Evolutionary conservation across 2,113 vertebrate genomes (phyloP).

Genomic region (Hypocryptadius cinnamomeus): DNA sequence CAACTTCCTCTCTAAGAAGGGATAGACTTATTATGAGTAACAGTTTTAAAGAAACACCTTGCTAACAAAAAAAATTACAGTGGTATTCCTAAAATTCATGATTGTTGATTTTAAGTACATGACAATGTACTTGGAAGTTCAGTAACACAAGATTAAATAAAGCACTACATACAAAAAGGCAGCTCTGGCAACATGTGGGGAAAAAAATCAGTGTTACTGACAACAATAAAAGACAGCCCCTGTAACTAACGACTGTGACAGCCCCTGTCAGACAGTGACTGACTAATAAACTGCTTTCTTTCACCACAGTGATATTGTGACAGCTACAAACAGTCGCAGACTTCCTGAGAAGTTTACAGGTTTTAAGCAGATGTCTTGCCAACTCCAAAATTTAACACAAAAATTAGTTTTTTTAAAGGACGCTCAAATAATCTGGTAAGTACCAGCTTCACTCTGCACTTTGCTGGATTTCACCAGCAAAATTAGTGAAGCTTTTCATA

Average conservation of each 20-base stretch:
- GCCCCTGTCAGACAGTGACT: background rate
- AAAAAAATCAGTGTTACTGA: background rate
- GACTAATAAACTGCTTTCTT: background rate
- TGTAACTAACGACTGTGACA: background rate
- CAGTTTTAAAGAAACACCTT: background rate
- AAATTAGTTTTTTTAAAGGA: background rate
- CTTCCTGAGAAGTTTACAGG: background rate
- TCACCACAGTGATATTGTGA: background rate
- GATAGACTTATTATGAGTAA: background rate
- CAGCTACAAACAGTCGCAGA: background rate
- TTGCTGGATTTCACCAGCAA: background rate
- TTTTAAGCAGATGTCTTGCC: background rate
- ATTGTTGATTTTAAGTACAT: background rate
- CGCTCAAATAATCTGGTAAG: background rate
- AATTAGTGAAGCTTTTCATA: background rate
- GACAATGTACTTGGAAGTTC: background rate
- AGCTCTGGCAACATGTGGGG: background rate
- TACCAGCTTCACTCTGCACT: background rate
- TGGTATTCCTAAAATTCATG: background rate
- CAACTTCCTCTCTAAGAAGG: background rate
- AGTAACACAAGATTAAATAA: background rate
- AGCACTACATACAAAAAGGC: background rate
- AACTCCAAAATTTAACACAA: background rate
- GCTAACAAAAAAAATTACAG: background rate
- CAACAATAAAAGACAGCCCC: background rate